phyloP scores from a whole-genome alignment of 2,113 vertebrate genomes.

The Crotalus tigris region DNA sequence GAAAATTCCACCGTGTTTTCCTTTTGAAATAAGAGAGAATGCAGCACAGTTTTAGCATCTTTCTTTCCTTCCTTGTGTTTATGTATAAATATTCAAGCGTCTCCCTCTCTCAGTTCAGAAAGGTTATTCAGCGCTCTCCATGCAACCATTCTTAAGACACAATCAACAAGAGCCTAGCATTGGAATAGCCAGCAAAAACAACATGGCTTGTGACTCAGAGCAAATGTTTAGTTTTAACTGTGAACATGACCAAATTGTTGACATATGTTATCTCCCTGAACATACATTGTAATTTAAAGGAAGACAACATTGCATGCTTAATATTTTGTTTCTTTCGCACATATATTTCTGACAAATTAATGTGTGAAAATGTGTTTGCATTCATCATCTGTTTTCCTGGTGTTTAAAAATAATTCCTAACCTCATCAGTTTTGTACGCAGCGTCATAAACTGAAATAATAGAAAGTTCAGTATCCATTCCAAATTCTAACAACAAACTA shows the following conservation, averaged over 20 bases:
- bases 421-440: background rate
- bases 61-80: background rate
- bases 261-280: slow-evolving; percentile 1
- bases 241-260: slow-evolving; percentile 7
- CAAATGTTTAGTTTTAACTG: slow-evolving; percentile 20
- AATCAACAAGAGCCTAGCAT: slow-evolving; percentile 9
- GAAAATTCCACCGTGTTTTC: background rate
- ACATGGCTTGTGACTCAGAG: background rate
- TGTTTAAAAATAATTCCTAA: slow-evolving; percentile 11
- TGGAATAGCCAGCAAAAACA: slow-evolving; percentile 16
- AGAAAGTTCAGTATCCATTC: background rate
- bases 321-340: background rate
- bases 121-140: background rate
- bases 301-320: slow-evolving; percentile 6
- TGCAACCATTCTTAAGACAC: background rate
- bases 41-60: background rate
- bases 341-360: slow-evolving; percentile 15
- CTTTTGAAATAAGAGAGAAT: background rate
- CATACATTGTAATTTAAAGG: slow-evolving; percentile 16
- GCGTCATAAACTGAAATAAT: background rate
- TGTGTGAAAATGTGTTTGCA: slow-evolving; percentile 13
- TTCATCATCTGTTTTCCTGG: background rate
- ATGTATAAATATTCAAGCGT: background rate
- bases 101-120: background rate
- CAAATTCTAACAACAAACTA: background rate